phyloP scores from a whole-genome alignment of 2,797 vertebrate species.

The Gymnoscopelus microlampas region DNA sequence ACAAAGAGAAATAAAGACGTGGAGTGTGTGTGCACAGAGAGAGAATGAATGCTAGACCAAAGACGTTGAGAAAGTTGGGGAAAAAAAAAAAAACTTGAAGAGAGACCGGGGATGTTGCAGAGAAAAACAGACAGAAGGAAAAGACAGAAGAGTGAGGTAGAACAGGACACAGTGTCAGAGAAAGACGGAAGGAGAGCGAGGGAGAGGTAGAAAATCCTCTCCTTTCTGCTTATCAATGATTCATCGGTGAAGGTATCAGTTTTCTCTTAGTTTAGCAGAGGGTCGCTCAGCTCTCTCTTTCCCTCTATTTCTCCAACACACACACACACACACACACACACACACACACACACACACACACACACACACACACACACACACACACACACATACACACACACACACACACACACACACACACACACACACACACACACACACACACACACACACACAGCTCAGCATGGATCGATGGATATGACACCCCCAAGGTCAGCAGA shows the following conservation, averaged over 20 bases:
- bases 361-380: constrained; percentile 39
- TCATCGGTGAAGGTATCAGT: constrained; percentile 89
- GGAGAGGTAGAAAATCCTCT: constrained; percentile 48
- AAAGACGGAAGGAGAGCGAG: constrained; percentile 15
- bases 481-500: constrained; percentile 90
- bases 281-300: constrained; percentile 41
- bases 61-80: too few species aligned
- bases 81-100: too few species aligned
- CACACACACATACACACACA: constrained; percentile 24
- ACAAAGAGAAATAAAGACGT: too few species aligned
- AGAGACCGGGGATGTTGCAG: constrained; percentile 10
- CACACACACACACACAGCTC: constrained; percentile 33
- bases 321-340: constrained; percentile 11
- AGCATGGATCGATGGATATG: constrained; percentile 81
- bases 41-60: too few species aligned
- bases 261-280: constrained; percentile 83
- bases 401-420: not conserved
- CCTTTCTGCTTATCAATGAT: constrained; percentile 89
- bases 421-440: constrained; percentile 3
- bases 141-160: constrained; percentile 1
- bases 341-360: constrained; percentile 13
- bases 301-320: not conserved
- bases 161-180: constrained; percentile 6
- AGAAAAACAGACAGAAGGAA: constrained; percentile 9
- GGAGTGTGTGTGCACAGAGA: too few species aligned